Base-by-base conservation (phyloP, 2,888 invertebrate genomes). In the Taphrorychus bicolor region DNA sequence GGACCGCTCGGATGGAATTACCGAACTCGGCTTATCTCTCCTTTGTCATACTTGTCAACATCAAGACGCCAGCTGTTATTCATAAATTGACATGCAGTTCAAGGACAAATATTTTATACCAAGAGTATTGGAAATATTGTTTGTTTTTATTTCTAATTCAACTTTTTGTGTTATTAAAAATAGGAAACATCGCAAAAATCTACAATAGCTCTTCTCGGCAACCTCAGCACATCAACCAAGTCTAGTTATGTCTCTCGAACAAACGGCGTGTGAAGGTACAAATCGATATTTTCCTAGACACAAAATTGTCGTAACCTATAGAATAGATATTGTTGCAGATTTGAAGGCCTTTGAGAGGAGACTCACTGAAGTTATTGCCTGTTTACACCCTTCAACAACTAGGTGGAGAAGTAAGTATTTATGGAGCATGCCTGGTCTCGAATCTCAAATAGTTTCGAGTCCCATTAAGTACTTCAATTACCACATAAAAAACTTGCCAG, bases 341-440 rank as follows among this genome's bases (percentile, higher is more conserved):
- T 86, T 99, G 75, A 98, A 98, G 84, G 98, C 98, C 41, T 98
- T 98, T 83, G 98, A 99, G 83, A 88, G 98, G 73, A 89, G 98
- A 60, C 85, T 99, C 19, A 98, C 97, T 0, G 98, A 99, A 86
- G 98, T 98, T 14, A 97, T 99, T 79, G 91, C 94, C 73, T 95
- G 96, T 80, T 88, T 98, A 74, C 95, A 97, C 80, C 98, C 98
- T 32, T 91, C 95, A 52, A 97, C 98, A 59, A 88, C 91, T 76
- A 88, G 97, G 83, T 99, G 98, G 98, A 89, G 97, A 87, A 91
- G 97, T 96, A 87, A 87, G 88, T 85, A 71, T 49, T 59, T n/a
- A n/a, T n/a, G n/a, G n/a, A n/a, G n/a, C n/a, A n/a, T n/a, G n/a
- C n/a, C n/a, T n/a, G n/a, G n/a, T n/a, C n/a, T n/a, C n/a, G n/a